Percentiles rank a stretch among this genome's conserved stretches.
phyloP scores from a whole-genome alignment of 2,113 vertebrate species.

The Choloepus hoffmanni region DNA sequence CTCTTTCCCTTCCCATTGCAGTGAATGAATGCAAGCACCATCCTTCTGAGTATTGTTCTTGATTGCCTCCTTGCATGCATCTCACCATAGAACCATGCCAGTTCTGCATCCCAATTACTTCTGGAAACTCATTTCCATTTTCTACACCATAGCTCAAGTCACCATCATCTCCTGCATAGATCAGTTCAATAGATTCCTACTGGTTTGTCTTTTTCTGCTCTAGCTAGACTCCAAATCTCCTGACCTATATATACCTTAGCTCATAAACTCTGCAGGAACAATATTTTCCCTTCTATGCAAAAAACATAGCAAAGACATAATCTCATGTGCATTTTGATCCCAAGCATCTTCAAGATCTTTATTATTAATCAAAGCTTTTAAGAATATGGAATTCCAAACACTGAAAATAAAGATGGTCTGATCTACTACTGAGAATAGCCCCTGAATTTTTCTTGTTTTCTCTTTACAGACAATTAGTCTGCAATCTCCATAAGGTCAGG shows the following conservation, averaged over 20 bases:
- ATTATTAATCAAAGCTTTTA: not conserved
- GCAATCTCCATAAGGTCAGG: not conserved
- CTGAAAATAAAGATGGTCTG: not conserved
- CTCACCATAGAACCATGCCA: not conserved
- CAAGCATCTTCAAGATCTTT: not conserved
- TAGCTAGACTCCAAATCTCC: not conserved
- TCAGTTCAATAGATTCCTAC: not conserved
- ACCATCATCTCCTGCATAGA: not conserved
- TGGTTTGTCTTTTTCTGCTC: not conserved
- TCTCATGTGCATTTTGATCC: not conserved
- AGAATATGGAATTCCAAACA: not conserved
- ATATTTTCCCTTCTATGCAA: not conserved
- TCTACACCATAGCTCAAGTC: not conserved
- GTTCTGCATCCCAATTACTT: not conserved
- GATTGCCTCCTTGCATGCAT: not conserved
- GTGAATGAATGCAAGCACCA: not conserved
- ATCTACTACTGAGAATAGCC: not conserved
- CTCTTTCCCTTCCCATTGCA: not conserved
- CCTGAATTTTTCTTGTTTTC: not conserved
- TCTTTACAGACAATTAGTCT: not conserved
- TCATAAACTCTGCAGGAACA: not conserved
- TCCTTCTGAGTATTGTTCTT: not conserved
- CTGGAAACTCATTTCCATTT: not conserved
- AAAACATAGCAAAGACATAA: not conserved
- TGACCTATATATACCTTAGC: not conserved